A percentile compares a stretch with the other conserved stretches of the same genome.
These are phyloP conservation scores for Aurelia sp. DNA, from an alignment of 30 jellyfish, hydroid and myxozoan species.

Conservation along the genomic window DNA sequence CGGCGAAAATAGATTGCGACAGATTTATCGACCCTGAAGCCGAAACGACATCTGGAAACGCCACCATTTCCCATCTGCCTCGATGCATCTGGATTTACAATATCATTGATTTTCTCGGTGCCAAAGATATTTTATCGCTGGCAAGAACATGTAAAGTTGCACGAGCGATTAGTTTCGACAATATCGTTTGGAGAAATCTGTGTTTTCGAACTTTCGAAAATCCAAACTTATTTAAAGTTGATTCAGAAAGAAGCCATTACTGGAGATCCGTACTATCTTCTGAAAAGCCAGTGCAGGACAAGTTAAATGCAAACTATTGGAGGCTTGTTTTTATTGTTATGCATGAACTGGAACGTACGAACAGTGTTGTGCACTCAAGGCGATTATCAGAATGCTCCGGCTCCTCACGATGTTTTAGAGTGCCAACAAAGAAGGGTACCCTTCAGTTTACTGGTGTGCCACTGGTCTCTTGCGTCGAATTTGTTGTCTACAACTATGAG, in stretches of 20 bases:
- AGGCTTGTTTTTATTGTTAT: slow-evolving; percentile 47
- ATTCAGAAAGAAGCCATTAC: not conserved
- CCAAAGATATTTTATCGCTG: slow-evolving; percentile 25
- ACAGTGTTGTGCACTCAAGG: slow-evolving; percentile 58
- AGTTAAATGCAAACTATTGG: slow-evolving; percentile 33
- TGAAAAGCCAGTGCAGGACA: slow-evolving; percentile 1
- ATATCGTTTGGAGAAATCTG: slow-evolving; percentile 56
- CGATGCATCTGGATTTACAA: slow-evolving; percentile 31
- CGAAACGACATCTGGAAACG: not conserved
- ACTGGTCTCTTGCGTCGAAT: slow-evolving; percentile 58
- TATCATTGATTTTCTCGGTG: slow-evolving; percentile 14
- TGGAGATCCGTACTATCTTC: not conserved
- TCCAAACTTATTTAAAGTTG: slow-evolving; percentile 49
- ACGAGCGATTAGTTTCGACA: slow-evolving; percentile 28
- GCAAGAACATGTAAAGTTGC: slow-evolving; percentile 59
- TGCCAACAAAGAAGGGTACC: slow-evolving; percentile 39
- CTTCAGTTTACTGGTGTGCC: slow-evolving; percentile 40
- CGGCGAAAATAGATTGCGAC: not conserved
- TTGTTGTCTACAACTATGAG: slow-evolving; percentile 35
- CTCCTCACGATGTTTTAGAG: not conserved
- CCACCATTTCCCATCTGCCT: slow-evolving; percentile 5
- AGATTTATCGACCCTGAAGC: not conserved
- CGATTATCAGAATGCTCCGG: slow-evolving; percentile 62
- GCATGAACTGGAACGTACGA: slow-evolving; percentile 47
- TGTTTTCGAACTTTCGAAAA: slow-evolving; percentile 55